These are phyloP conservation scores for Metopia argyrocephala DNA, from an alignment of 2,888 invertebrate species.

Conservation along the genomic window DNA sequence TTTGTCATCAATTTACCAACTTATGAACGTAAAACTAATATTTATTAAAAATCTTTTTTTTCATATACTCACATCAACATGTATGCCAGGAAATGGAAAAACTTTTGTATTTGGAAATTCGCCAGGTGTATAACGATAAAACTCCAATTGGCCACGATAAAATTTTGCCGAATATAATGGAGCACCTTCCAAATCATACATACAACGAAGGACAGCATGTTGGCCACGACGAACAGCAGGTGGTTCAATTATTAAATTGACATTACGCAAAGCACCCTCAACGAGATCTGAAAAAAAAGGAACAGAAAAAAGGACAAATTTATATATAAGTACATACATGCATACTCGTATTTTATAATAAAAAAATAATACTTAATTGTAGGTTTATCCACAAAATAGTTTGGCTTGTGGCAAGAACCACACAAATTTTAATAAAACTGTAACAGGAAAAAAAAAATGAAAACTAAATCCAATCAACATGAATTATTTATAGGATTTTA, in stretches of 20 bases:
- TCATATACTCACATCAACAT: constrained; percentile 88
- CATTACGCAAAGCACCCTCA: constrained; percentile 85
- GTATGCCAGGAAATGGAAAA: constrained; percentile 86
- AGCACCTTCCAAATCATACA: constrained; percentile 87
- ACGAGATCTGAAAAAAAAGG: constrained; percentile 78
- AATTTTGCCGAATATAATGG: constrained; percentile 91
- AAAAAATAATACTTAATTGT: too few relatives aligned
- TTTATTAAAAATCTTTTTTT: neutral
- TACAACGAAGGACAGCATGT: constrained; percentile 85
- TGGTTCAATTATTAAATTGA: constrained; percentile 85
- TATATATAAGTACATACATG: neutral
- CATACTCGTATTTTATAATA: neutral
- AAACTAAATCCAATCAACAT: neutral
- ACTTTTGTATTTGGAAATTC: constrained; percentile 86
- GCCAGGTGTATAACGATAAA: constrained; percentile 89
- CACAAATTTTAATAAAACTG: neutral
- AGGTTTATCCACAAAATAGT: neutral
- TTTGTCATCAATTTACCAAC: too few relatives aligned
- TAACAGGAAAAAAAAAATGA: neutral
- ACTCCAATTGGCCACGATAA: constrained; percentile 90
- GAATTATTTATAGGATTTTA: neutral
- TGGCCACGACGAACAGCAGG: constrained; percentile 84
- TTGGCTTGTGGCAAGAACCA: neutral
- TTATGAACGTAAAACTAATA: neutral
- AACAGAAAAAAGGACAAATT: too few relatives aligned